phyloP scores from a whole-genome alignment of 2,888 invertebrate species.

The Sarcophaga rosellei region DNA sequence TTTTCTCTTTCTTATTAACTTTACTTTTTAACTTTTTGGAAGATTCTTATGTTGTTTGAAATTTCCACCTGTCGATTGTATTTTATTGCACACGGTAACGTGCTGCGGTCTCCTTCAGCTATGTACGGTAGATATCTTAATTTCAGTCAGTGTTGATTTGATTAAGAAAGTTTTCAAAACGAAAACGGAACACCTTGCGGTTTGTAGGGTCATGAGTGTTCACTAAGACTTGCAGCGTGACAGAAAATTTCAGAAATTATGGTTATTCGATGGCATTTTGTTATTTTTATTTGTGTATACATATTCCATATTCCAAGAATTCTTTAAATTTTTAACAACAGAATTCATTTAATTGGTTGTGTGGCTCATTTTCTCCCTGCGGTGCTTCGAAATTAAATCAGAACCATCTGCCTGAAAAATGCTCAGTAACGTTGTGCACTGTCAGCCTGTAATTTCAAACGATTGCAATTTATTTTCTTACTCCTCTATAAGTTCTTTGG shows the following conservation, averaged over 20 bases:
- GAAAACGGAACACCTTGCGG: background rate
- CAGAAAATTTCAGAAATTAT: background rate
- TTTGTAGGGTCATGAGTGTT: background rate
- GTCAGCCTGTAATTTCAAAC: no score
- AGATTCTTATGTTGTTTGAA: background rate
- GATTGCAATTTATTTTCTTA: no score
- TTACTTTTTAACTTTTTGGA: slow-evolving; percentile 29
- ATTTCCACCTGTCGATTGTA: slow-evolving; percentile 37
- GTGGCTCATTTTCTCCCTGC: no score
- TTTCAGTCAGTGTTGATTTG: background rate
- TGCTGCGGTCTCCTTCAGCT: background rate
- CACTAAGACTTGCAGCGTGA: background rate
- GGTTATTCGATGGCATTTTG: no score
- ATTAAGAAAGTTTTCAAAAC: slow-evolving; percentile 9
- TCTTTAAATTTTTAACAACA: no score
- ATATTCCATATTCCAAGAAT: no score
- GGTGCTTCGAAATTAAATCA: no score
- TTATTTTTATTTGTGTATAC: no score
- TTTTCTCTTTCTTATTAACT: background rate
- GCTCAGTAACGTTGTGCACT: no score
- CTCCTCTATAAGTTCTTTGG: no score
- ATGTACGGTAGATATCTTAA: background rate
- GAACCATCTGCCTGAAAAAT: no score
- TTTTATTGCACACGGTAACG: slow-evolving; percentile 12
- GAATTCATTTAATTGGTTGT: no score